Evolutionary conservation across 2,113 vertebrate genomes (phyloP), one percentile per base, ranked within the genome.

Genomic region (Cyprinodon tularosa): DNA sequence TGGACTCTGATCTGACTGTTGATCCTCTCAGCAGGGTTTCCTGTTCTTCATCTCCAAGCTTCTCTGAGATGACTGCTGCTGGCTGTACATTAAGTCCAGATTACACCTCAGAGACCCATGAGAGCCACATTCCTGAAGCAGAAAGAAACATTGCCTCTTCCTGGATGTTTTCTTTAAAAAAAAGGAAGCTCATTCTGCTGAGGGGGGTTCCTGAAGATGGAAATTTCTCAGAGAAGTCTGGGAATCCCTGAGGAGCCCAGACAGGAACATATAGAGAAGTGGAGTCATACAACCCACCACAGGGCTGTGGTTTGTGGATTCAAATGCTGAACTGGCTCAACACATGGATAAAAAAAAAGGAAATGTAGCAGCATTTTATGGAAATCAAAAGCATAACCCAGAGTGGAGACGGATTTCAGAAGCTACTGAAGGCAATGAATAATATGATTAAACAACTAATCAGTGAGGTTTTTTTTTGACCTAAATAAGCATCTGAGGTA

Each of bases 11-110:
- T 66, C 36, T 11, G 68, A 50, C 71, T 78, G 83, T 73, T 81
- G 86, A 71, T 85, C 75, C 62, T 81, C 81, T 81, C 86, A 72
- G 77, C 80, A 81, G 81, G 82, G 81, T 77, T 71, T 79, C 84
- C 78, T 72, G 86, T 77, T 74, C 71, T 40, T 17, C 78, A 53
- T 65, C 79, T 77, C 9, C 11, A 37, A 68, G 68, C 47, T 63
- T 63, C 78, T 15, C 62, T 71, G 68, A 45, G 9, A 81, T 40
- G 15, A 71, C 84, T 80, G 78, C 74, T 71, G 74, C 76, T 73
- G 76, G 76, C 40, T 67, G 15, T 50, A 71, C 78, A 74, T 88
- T 72, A 82, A 84, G 79, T 67, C 70, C 81, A 84, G 77, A 86
- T 81, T 47, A 75, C 81, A 72, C 82, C 84, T 74, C 73, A 2